Base-by-base conservation (phyloP, 2,113 vertebrate species). In the Nothobranchius furzeri region DNA sequence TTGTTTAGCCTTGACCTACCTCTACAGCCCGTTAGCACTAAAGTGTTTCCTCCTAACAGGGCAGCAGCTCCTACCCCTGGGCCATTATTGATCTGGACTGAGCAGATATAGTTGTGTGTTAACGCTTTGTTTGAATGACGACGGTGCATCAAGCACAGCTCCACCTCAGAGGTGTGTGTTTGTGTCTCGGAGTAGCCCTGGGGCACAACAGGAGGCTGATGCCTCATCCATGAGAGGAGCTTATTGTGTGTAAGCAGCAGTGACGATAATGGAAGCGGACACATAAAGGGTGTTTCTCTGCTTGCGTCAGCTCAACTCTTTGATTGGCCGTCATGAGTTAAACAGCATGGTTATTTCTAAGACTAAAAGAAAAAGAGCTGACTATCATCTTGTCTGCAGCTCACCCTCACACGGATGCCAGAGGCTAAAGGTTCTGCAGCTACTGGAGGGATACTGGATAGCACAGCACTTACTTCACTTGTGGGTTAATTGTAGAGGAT, bases 1-100 rank as follows among this genome's bases (percentile, higher is more conserved):
- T 92, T 91, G 87, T 91, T 93, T 89, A 80, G 90, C 86, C 83
- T 89, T 92, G 92, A 93, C 92, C 92, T 94, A 90, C 91, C 73
- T 52, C 55, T 71, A 72, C 70, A 76, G 87, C 86, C 91, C 89
- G 92, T 93, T 92, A 92, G 77, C 89, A 87, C 75, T 51, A 80
- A 82, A 89, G 73, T 47, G 78, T 82, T 86, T 72, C 74, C 12
- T 78, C 67, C 70, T 60, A 73, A 85, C 73, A 71, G 63, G 68
- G 62, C 71, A 35, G 24, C 47, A 6, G 45, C 58, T 17, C 75
- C 64, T 20, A 8, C 64, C 78, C 75, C 53, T 3, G 75, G 85
- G 85, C 69, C 50, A 10, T 73, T 89, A 92, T 92, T 87, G 91
- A 93, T 93, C 92, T 76, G 68, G 87, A 91, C 84, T 79, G 75